Evolutionary conservation across 2,113 vertebrate genomes (phyloP).

Genomic region (Beaufortia kweichowensis): DNA sequence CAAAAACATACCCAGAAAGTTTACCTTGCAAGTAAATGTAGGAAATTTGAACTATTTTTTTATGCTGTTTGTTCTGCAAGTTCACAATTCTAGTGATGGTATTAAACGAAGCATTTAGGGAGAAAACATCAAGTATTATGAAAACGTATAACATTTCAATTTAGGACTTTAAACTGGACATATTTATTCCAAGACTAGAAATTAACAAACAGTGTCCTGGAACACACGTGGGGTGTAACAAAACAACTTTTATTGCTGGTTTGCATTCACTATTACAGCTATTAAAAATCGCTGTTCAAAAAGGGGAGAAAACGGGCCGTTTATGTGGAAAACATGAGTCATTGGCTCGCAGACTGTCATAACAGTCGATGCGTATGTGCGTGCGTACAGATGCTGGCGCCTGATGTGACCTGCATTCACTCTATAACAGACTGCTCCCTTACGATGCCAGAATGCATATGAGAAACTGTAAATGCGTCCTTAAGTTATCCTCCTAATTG

Average conservation of each 20-base stretch:
- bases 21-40: not conserved
- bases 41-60: not conserved
- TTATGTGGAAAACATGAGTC: conserved; percentile 62
- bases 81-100: not conserved
- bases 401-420: conserved; percentile 23
- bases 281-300: conserved; percentile 45
- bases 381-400: conserved; percentile 17
- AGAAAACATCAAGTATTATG: conserved; percentile 11
- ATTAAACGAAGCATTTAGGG: not conserved
- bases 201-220: not conserved
- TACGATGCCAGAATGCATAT: not conserved
- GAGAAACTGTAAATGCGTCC: conserved; percentile 6
- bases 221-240: conserved; percentile 40
- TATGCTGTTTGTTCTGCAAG: not conserved
- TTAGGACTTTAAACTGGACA: not conserved
- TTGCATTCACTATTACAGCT: conserved; percentile 39
- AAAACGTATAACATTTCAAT: not conserved
- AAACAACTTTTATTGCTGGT: conserved; percentile 52
- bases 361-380: conserved; percentile 11
- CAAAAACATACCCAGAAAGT: too few species aligned
- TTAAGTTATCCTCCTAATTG: not conserved
- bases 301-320: conserved; percentile 41
- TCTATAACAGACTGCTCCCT: not conserved
- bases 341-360: conserved; percentile 38
- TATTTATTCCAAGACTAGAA: conserved; percentile 13